Conservation (phyloP, 2,888 invertebrate species). For the Eudasyphora cyanicolor region DNA sequence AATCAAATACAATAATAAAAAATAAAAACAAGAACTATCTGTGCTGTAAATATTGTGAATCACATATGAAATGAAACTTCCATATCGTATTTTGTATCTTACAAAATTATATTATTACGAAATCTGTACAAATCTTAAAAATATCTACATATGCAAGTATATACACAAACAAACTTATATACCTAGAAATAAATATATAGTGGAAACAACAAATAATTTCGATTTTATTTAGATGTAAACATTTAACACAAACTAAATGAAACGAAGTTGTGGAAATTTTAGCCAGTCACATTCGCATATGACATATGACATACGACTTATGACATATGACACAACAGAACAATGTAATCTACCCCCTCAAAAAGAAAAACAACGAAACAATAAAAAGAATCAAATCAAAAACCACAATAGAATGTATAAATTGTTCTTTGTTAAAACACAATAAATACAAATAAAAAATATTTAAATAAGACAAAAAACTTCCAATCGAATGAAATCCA, state of each 20-base stretch:
- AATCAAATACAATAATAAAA: conserved; percentile 20
- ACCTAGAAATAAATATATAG: conserved; percentile 32
- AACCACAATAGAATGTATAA: conserved; percentile 27
- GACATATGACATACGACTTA: neutral
- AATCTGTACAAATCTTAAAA: conserved; percentile 58
- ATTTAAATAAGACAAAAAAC: conserved; percentile 31
- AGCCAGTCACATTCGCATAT: neutral
- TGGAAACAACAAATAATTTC: conserved; percentile 4
- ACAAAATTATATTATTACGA: conserved; percentile 42
- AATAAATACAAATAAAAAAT: conserved; percentile 47
- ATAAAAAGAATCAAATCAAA: conserved; percentile 60
- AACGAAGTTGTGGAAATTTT: conserved; percentile 35
- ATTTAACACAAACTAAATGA: conserved; percentile 21
- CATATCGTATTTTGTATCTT: conserved; percentile 66
- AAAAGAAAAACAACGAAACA: conserved; percentile 22
- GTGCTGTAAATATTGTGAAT: conserved; percentile 51
- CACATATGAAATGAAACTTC: conserved; percentile 64
- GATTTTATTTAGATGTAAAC: conserved; percentile 13
- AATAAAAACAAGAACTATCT: neutral
- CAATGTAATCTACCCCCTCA: neutral
- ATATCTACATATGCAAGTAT: conserved; percentile 11
- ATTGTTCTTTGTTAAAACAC: conserved; percentile 4
- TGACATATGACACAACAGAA: conserved; percentile 25
- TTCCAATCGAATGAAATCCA: conserved; percentile 36
- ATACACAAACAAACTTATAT: neutral